phyloP scores from a whole-genome alignment of 2,888 invertebrate genomes.

The Strigamia transsilvanica region DNA sequence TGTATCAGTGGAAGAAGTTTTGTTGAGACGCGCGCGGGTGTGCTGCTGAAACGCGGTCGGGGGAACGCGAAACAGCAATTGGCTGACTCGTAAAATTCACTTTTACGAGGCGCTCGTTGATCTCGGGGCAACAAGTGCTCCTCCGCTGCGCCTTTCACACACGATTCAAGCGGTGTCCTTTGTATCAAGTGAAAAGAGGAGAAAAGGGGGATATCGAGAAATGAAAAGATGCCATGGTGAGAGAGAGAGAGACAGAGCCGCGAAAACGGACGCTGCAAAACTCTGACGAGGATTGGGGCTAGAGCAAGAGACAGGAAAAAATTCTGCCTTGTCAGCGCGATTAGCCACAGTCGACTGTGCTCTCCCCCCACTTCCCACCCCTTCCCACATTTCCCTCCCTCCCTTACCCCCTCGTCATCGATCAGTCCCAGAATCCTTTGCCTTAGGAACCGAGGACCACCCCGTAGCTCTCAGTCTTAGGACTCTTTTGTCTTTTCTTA shows the following conservation, averaged over 20 bases:
- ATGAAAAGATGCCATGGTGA: slow-evolving; percentile 12
- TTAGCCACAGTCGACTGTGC: slow-evolving; percentile 54
- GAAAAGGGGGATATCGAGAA: background rate
- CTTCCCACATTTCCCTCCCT: background rate
- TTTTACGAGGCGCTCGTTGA: slow-evolving; percentile 45
- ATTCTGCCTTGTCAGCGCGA: slow-evolving; percentile 54
- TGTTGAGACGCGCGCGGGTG: background rate
- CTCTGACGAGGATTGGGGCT: slow-evolving; percentile 15
- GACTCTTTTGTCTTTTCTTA: slow-evolving; percentile 28
- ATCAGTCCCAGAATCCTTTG: slow-evolving; percentile 41
- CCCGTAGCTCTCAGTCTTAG: slow-evolving; percentile 28
- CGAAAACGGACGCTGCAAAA: slow-evolving; percentile 44
- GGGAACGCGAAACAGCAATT: slow-evolving; percentile 43
- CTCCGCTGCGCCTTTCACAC: slow-evolving; percentile 10
- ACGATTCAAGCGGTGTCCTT: slow-evolving; percentile 43
- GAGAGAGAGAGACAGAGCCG: background rate
- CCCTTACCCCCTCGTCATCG: background rate
- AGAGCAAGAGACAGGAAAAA: slow-evolving; percentile 54
- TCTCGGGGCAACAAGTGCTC: slow-evolving; percentile 47
- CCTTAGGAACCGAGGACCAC: background rate
- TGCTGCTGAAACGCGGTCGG: slow-evolving; percentile 30
- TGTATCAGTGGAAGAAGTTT: background rate
- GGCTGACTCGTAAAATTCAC: slow-evolving; percentile 48
- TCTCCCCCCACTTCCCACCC: background rate
- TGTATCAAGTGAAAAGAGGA: slow-evolving; percentile 23